Evolutionary conservation across 1,140 invertebrate species (phyloP).

Genomic region (Muscidifurax raptorellus): DNA sequence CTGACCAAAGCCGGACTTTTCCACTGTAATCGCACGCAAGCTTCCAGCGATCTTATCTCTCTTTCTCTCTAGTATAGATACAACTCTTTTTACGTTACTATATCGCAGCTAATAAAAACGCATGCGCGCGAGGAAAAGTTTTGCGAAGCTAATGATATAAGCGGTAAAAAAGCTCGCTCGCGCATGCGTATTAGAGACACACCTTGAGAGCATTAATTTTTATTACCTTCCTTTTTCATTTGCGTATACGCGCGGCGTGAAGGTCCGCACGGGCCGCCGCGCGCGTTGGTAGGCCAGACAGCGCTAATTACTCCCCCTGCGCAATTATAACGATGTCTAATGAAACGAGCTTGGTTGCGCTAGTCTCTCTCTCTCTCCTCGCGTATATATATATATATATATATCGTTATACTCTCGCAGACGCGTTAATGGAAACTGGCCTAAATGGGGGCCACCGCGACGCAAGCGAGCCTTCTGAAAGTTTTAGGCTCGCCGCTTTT

Average conservation of each 20-base stretch:
- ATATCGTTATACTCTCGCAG: not conserved
- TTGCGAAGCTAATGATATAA: not conserved
- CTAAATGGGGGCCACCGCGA: conserved; percentile 19
- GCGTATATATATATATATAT: no score
- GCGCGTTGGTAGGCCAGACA: not conserved
- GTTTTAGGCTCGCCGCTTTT: conserved; percentile 8
- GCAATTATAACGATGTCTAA: conserved; percentile 46
- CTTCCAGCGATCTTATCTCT: no score
- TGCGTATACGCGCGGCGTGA: not conserved
- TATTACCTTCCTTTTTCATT: conserved; percentile 37
- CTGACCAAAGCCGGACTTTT: not conserved
- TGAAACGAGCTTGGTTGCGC: conserved; percentile 16
- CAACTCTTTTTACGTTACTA: no score
- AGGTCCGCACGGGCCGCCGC: not conserved
- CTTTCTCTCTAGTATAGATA: no score
- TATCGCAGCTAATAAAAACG: conserved; percentile 2
- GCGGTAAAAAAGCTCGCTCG: no score
- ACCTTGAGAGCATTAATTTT: conserved; percentile 38
- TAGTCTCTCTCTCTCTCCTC: not conserved
- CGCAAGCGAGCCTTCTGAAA: conserved; percentile 23
- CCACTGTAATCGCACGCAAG: not conserved
- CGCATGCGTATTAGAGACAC: not conserved
- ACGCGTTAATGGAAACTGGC: conserved; percentile 34
- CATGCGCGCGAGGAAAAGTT: not conserved
- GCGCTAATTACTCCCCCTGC: conserved; percentile 41